Conservation (phyloP, 2,113 vertebrate species). For the Polypterus senegalus region DNA sequence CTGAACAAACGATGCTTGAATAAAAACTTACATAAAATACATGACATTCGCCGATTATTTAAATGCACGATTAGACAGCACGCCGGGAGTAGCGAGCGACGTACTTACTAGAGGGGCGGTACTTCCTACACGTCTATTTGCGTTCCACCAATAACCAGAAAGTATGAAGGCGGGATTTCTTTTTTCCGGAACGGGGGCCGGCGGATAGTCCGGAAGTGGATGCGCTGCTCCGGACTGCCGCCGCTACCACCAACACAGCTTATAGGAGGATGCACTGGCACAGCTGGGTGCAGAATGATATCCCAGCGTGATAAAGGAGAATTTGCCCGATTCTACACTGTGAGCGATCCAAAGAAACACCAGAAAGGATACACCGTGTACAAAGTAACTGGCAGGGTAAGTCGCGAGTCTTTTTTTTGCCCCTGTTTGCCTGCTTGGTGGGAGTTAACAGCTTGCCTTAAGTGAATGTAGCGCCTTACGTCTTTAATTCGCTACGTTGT, state of each 20-base stretch:
- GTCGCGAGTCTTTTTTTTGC: slow-evolving; percentile 22
- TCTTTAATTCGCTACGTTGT: no score
- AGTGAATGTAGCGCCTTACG: no score
- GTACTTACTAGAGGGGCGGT: no score
- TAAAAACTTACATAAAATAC: no score
- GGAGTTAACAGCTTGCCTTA: no score
- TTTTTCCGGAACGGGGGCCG: slow-evolving; percentile 8
- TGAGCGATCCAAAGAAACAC: slow-evolving; percentile 83
- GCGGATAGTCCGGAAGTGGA: background rate
- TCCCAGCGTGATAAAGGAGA: slow-evolving; percentile 70
- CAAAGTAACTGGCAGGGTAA: slow-evolving; percentile 90
- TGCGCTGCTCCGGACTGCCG: slow-evolving; percentile 15
- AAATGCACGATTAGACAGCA: no score
- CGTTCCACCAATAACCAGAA: background rate
- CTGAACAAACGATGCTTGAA: no score
- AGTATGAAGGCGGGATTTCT: background rate
- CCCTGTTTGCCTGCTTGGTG: no score
- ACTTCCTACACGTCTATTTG: no score
- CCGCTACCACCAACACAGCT: background rate
- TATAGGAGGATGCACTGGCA: slow-evolving; percentile 18
- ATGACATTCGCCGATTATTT: no score
- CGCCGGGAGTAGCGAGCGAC: no score
- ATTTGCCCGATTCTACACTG: slow-evolving; percentile 90
- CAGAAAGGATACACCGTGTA: slow-evolving; percentile 83
- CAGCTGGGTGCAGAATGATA: slow-evolving; percentile 70